phyloP scores from a whole-genome alignment of 1,140 invertebrate species.

The Heliconius congener region DNA sequence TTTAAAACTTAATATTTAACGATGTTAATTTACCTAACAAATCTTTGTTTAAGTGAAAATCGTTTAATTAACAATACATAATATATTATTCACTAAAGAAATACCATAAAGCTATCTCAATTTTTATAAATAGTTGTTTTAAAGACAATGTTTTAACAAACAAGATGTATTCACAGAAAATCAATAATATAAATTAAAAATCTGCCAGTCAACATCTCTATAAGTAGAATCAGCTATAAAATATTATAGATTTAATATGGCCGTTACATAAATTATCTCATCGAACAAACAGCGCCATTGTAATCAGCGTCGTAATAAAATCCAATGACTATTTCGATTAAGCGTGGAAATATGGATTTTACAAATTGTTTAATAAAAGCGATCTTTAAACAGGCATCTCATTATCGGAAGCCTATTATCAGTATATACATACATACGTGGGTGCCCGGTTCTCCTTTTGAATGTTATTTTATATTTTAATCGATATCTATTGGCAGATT shows the following conservation, averaged over 20 bases:
- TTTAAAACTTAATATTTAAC: too few species aligned
- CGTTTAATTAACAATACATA: too few species aligned
- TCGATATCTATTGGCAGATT: too few species aligned
- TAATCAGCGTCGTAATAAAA: conserved; percentile 34
- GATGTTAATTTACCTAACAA: too few species aligned
- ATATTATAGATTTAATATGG: conserved; percentile 6
- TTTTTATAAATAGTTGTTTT: too few species aligned
- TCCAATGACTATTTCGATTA: conserved; percentile 33
- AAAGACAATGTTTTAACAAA: too few species aligned
- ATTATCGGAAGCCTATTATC: conserved; percentile 45
- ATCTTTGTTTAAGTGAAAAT: too few species aligned
- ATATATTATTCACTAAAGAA: too few species aligned
- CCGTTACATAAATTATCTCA: conserved; percentile 23
- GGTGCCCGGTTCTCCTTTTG: neutral
- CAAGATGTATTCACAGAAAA: too few species aligned
- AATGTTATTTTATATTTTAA: neutral
- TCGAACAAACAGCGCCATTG: conserved; percentile 30
- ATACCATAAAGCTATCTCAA: too few species aligned
- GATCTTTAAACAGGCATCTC: conserved; percentile 41
- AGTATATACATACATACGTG: conserved; percentile 45
- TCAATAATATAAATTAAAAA: neutral
- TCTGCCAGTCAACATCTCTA: neutral
- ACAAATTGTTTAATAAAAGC: conserved; percentile 49
- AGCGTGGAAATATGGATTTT: conserved; percentile 32
- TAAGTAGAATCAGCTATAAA: neutral